Conservation (phyloP, 1,140 invertebrate genomes). For the Pseudomyrmex concolor region DNA sequence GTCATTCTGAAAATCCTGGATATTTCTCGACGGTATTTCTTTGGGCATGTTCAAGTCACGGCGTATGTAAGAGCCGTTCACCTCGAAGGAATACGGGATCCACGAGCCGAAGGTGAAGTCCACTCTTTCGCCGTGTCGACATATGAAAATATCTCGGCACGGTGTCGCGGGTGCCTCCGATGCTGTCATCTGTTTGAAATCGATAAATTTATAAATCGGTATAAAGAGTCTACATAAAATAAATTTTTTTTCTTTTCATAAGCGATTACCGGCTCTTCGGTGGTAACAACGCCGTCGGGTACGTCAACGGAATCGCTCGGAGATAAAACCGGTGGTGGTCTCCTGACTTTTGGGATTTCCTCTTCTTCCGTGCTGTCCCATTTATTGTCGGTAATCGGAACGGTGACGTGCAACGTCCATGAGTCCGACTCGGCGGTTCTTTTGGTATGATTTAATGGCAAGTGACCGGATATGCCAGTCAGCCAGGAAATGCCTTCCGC, state of each 20-base stretch:
- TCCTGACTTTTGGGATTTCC: conserved; percentile 73
- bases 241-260: neutral
- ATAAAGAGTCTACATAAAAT: neutral
- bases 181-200: conserved; percentile 76
- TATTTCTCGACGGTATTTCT: conserved; percentile 87
- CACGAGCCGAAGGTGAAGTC: conserved; percentile 96
- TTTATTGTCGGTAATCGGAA: conserved; percentile 85
- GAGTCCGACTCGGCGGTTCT: conserved; percentile 94
- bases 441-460: conserved; percentile 93
- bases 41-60: conserved; percentile 96
- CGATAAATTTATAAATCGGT: conserved; percentile 40
- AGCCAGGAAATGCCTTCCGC: conserved; percentile 94
- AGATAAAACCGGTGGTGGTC: conserved; percentile 82
- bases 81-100: conserved; percentile 95
- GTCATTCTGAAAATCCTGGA: conserved; percentile 91
- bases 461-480: conserved; percentile 91
- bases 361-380: conserved; percentile 73
- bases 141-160: conserved; percentile 89
- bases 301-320: conserved; percentile 83
- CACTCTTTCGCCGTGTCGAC: conserved; percentile 95
- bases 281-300: conserved; percentile 81
- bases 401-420: conserved; percentile 93
- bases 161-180: conserved; percentile 74
- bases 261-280: conserved; percentile 77
- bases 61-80: conserved; percentile 90